Percentiles rank a stretch among this genome's conserved stretches.
These are phyloP conservation scores for Xiphophorus maculatus DNA, from an alignment of 2,113 vertebrate genomes.

Conservation along the genomic window DNA sequence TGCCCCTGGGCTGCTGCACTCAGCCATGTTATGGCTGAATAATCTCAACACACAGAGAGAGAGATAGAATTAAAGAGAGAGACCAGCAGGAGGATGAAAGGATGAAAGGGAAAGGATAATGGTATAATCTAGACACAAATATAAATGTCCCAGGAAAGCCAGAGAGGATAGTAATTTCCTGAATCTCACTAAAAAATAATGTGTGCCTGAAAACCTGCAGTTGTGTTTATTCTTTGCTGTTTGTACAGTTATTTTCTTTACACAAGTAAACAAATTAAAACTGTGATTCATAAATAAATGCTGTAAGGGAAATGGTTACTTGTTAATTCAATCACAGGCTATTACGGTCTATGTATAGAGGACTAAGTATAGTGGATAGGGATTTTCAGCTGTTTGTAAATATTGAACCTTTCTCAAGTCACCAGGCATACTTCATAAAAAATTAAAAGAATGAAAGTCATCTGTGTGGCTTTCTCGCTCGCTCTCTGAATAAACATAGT, in stretches of 20 bases:
- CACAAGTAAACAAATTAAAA: conserved; percentile 14
- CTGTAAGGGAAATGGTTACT: too few species aligned
- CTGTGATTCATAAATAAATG: conserved; percentile 2
- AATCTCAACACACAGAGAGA: conserved; percentile 5
- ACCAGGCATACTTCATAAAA: too few species aligned
- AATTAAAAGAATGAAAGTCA: too few species aligned
- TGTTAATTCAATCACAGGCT: too few species aligned
- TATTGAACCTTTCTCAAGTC: too few species aligned
- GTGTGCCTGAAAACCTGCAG: neutral
- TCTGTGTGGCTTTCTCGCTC: too few species aligned
- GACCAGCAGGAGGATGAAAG: conserved; percentile 27
- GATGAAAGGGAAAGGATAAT: neutral
- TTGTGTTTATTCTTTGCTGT: conserved; percentile 9
- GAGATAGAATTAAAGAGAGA: conserved; percentile 15
- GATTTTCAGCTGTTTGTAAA: too few species aligned
- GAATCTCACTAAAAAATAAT: neutral
- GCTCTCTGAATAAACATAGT: too few species aligned
- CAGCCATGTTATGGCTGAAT: conserved; percentile 51
- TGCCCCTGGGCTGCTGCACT: conserved; percentile 42
- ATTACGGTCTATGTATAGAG: too few species aligned
- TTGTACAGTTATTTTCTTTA: conserved; percentile 13
- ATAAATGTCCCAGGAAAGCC: conserved; percentile 1
- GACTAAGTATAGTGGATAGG: too few species aligned
- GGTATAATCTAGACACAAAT: neutral
- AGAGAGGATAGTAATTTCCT: neutral